These are phyloP conservation scores for Chionomys nivalis DNA, from an alignment of 2,113 vertebrate species.

Conservation along the genomic window DNA sequence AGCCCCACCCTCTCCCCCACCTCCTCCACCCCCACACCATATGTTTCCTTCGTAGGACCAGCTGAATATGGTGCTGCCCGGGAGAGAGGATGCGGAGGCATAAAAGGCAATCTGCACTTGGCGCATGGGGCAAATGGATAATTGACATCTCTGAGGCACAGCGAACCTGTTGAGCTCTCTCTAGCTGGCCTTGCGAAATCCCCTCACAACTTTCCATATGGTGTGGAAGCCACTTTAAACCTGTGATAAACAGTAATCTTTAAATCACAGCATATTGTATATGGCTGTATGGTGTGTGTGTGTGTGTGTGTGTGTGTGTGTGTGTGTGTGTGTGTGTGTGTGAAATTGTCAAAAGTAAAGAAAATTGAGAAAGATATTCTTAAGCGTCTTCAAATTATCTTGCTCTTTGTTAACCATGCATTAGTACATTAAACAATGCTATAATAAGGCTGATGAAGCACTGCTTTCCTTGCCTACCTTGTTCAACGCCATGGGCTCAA, in stretches of 20 bases:
- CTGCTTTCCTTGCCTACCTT: not conserved
- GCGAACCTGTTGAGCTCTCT: not conserved
- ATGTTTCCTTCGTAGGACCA: slow-evolving; percentile 35
- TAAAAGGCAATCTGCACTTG: not conserved
- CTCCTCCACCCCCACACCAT: not conserved
- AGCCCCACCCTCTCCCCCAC: not conserved
- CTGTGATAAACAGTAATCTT: slow-evolving; percentile 15
- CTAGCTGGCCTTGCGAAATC: not conserved
- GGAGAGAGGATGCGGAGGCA: not conserved
- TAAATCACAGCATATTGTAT: not conserved
- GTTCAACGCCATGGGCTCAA: not conserved
- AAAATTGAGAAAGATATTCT: not conserved
- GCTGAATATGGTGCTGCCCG: not conserved
- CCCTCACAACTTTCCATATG: slow-evolving; percentile 14
- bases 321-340: not conserved
- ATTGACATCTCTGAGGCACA: not conserved
- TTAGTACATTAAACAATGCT: not conserved
- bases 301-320: not conserved
- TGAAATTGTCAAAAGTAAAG: not conserved
- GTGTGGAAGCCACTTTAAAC: not conserved
- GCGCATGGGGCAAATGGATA: not conserved
- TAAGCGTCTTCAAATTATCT: not conserved
- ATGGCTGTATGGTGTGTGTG: too few species aligned
- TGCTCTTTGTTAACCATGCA: not conserved
- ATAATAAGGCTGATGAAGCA: not conserved